A percentile compares a stretch with the other conserved stretches of the same genome.
Evolutionary conservation across 2,888 invertebrate species (phyloP).

Genomic region (Leuctra nigra): DNA sequence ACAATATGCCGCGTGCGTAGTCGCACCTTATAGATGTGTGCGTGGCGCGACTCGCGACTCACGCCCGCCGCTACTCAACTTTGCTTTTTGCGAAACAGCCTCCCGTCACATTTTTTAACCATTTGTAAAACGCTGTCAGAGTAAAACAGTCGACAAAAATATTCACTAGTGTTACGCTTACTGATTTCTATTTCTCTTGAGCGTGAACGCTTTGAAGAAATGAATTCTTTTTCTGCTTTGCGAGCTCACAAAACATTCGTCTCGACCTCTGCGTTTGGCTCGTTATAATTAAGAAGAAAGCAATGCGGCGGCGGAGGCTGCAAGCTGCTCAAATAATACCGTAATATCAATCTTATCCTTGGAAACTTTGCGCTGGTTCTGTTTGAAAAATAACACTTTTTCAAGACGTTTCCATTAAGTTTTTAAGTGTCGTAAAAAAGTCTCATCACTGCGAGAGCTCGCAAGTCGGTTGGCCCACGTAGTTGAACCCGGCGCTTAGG

Average conservation of each 20-base stretch:
- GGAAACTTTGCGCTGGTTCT: conserved; percentile 12
- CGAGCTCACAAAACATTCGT: background rate
- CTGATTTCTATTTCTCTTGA: background rate
- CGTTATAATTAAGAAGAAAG: conserved; percentile 18
- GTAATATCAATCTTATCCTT: conserved; percentile 16
- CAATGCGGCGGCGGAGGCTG: conserved; percentile 7
- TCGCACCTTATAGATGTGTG: background rate
- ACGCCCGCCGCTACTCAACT: too few species aligned
- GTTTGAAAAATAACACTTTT: conserved; percentile 11
- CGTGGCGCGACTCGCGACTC: too few species aligned
- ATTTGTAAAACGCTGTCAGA: background rate
- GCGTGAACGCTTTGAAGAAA: background rate
- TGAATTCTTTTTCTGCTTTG: background rate
- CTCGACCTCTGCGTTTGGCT: conserved; percentile 1
- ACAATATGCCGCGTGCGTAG: conserved; percentile 14
- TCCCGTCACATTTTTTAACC: background rate
- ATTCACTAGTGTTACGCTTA: background rate
- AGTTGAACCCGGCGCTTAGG: background rate
- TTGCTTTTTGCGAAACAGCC: conserved; percentile 2
- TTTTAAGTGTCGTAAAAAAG: conserved; percentile 18
- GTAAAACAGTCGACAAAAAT: background rate
- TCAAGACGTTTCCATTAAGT: conserved; percentile 16
- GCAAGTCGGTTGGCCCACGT: background rate
- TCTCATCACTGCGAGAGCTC: conserved; percentile 13
- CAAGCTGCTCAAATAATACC: conserved; percentile 18